Percentiles rank a stretch among this genome's conserved stretches.
Conservation (phyloP, 2,797 vertebrate genomes). For the Caiman crocodilus region DNA sequence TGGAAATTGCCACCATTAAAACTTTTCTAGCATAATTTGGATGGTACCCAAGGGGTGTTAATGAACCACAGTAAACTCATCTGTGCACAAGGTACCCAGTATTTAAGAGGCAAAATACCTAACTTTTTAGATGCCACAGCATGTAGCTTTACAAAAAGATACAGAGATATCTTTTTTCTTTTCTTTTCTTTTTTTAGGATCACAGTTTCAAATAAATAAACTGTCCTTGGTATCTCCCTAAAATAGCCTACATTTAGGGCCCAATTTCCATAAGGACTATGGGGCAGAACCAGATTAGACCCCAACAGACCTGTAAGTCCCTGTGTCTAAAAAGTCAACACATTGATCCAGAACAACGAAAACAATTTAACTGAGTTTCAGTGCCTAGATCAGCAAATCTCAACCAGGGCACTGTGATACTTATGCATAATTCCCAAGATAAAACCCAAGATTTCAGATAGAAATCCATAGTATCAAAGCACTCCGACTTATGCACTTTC, state of each 20-base stretch:
- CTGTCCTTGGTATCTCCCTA: neutral
- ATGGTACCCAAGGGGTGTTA: neutral
- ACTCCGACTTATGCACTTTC: too few relatives aligned
- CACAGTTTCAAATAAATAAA: neutral
- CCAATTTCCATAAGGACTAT: neutral
- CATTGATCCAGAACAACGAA: too few relatives aligned
- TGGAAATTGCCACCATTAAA: conserved; percentile 29
- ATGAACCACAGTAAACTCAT: conserved; percentile 29
- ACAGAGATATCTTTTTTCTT: neutral
- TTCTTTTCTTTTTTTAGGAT: neutral
- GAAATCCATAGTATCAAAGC: too few relatives aligned
- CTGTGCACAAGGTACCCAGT: neutral
- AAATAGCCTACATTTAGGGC: neutral
- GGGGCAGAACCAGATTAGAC: too few relatives aligned
- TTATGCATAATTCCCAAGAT: too few relatives aligned
- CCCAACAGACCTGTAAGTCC: too few relatives aligned
- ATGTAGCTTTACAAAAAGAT: conserved; percentile 18
- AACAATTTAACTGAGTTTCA: too few relatives aligned
- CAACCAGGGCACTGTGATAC: too few relatives aligned
- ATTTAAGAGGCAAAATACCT: neutral
- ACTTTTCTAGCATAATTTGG: neutral
- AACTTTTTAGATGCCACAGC: neutral
- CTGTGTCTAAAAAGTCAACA: too few relatives aligned
- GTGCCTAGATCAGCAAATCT: too few relatives aligned
- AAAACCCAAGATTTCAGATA: too few relatives aligned